Conservation (phyloP, 2,888 invertebrate genomes). For the Sesamia inferens region DNA sequence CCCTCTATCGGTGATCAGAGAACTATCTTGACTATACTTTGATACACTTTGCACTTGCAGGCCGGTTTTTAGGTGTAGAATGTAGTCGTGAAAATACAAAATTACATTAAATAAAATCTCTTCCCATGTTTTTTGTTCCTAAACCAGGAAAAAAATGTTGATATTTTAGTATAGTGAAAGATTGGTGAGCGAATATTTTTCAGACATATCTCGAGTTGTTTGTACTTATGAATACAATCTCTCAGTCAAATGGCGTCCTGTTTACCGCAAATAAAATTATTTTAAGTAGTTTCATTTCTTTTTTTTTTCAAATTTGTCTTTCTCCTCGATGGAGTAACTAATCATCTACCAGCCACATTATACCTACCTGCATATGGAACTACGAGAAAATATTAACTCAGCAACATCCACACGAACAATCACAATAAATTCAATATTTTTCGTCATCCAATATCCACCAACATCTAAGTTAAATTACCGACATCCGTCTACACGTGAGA, state of each 20-base stretch:
- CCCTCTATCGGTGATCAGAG: constrained; percentile 86
- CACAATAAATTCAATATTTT: constrained; percentile 63
- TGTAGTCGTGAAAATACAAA: not conserved
- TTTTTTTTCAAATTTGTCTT: not conserved
- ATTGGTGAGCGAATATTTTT: not conserved
- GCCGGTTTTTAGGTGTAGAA: not conserved
- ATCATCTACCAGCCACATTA: not conserved
- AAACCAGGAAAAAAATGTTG: not conserved
- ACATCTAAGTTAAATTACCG: constrained; percentile 85
- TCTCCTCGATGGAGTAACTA: no score
- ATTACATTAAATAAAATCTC: not conserved
- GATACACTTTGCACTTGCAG: constrained; percentile 68
- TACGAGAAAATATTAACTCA: constrained; percentile 1
- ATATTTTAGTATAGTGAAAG: no score
- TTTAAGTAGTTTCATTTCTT: no score
- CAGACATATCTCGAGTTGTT: not conserved
- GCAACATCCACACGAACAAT: constrained; percentile 23
- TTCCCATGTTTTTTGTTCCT: not conserved
- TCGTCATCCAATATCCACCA: constrained; percentile 58
- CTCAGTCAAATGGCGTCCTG: not conserved
- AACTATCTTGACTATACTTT: constrained; percentile 78
- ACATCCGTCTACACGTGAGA: constrained; percentile 86
- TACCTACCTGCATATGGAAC: not conserved
- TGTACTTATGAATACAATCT: not conserved
- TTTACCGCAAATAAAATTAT: not conserved